Evolutionary conservation across 2,888 invertebrate species (phyloP), one percentile per base, ranked within the genome.

Genomic region (Cephus rjabovi): DNA sequence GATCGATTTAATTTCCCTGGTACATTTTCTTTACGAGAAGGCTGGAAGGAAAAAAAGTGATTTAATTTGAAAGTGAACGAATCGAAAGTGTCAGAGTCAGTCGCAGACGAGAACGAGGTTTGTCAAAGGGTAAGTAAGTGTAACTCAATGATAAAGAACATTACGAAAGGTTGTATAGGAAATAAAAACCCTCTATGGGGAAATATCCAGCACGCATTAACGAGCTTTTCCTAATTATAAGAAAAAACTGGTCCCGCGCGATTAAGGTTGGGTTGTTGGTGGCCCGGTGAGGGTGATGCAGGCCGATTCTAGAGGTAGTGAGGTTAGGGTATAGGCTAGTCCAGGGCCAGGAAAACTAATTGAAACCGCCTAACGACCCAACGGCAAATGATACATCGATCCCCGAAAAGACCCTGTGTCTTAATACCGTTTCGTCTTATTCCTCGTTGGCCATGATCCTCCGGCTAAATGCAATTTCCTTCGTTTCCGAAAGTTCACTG

Each of bases 291-390:
- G 74, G 77, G 75, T 68, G 76, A 77, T 75, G 79, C 69, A 73
- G 74, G 33, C 33, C 79, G 79, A 76, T 79, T 79, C 81, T 81
- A 82, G 77, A 82, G 81, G 84, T 81, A 81, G 84, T 73, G 77
- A 84, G 84, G 83, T 81, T 82, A 83, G 85, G 30, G 78, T 73
- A 76, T 34, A 69, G 75, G 71, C 75, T 71, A 73, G 75, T 73
- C 75, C 78, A 75, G 78, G 75, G 75, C 78, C 83, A 86, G 86
- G 90, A 90, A 90, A 91, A 91, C 90, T 91, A 91, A 91, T 91
- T 91, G 91, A 91, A 91, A 91, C 88, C 90, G 89, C 90, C 90
- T 91, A 91, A 91, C 90, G 91, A 91, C 89, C 89, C 86, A 85
- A 85, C 86, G 85, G 88, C 89, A 90, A 91, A 90, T 91, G 91